Evolutionary conservation across 53 echinoderm and acorn worm species (phyloP).

Genomic region (Zoroaster sp.): DNA sequence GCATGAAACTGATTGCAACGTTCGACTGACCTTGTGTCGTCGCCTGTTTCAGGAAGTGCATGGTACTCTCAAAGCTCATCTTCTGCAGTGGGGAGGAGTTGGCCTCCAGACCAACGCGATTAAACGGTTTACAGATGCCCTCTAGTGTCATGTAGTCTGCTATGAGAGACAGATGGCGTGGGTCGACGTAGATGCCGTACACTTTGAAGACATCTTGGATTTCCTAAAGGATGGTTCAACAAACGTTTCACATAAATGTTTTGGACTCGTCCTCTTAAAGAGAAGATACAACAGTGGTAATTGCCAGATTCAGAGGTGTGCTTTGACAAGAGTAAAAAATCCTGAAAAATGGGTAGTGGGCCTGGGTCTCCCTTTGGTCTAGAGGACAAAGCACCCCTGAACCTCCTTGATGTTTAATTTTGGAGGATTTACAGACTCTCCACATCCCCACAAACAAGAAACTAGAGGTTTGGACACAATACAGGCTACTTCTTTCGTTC

Average conservation of each 20-base stretch:
- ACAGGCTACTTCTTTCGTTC: no score
- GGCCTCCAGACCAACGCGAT: constrained; percentile 80
- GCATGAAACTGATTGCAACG: no score
- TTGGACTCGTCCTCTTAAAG: not conserved
- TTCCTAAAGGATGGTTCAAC: constrained; percentile 53
- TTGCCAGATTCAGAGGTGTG: not conserved
- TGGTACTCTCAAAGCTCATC: constrained; percentile 97
- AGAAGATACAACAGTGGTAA: no score
- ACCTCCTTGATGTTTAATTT: no score
- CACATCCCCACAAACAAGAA: no score
- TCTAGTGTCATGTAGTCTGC: constrained; percentile 99
- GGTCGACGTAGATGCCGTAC: constrained; percentile 92
- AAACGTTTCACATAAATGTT: not conserved
- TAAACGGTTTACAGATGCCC: constrained; percentile 88
- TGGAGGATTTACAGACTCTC: no score
- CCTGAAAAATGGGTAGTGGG: no score
- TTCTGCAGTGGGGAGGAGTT: constrained; percentile 95
- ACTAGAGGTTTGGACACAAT: no score
- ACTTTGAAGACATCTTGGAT: constrained; percentile 92
- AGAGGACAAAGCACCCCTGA: no score
- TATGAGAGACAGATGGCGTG: constrained; percentile 84
- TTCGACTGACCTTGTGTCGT: constrained; percentile 80
- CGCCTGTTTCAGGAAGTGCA: constrained; percentile 90
- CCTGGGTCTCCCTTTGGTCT: no score
- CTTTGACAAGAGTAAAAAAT: no score